Evolutionary conservation across 2,888 invertebrate species (phyloP).

Genomic region (Trilocha varians): DNA sequence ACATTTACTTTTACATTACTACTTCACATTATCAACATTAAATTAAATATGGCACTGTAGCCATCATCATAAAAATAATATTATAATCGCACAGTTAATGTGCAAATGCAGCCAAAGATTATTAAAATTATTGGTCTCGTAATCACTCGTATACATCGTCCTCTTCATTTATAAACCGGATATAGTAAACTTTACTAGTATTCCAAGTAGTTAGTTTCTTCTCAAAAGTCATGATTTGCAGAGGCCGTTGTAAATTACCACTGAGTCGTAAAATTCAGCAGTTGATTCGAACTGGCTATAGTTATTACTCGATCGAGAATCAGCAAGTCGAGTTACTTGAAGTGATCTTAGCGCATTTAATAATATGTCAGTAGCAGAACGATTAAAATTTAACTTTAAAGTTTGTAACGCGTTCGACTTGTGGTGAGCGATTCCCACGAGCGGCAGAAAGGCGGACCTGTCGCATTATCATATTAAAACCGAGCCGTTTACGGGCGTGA

Average conservation of each 20-base stretch:
- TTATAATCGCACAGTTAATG: slow-evolving; percentile 3
- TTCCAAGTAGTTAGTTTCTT: slow-evolving; percentile 21
- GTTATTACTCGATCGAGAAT: slow-evolving; percentile 28
- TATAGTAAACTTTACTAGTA: slow-evolving; percentile 24
- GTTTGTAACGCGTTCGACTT: slow-evolving; percentile 22
- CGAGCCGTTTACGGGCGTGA: slow-evolving; percentile 29
- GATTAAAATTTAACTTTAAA: slow-evolving; percentile 29
- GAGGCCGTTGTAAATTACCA: slow-evolving; percentile 16
- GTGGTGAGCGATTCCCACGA: slow-evolving; percentile 34
- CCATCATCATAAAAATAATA: slow-evolving; percentile 7
- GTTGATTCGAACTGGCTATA: slow-evolving; percentile 23
- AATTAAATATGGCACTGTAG: too few species aligned
- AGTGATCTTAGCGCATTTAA: slow-evolving; percentile 25
- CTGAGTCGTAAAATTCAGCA: slow-evolving; percentile 35
- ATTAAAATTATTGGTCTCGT: background rate
- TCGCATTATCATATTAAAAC: slow-evolving; percentile 43
- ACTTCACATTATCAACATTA: too few species aligned
- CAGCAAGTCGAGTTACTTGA: slow-evolving; percentile 24
- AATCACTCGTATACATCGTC: slow-evolving; percentile 5
- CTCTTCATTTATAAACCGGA: slow-evolving; percentile 38
- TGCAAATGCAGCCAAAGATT: slow-evolving; percentile 11
- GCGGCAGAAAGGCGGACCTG: slow-evolving; percentile 28
- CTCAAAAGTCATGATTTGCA: slow-evolving; percentile 22
- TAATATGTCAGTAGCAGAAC: slow-evolving; percentile 21
- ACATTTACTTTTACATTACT: too few species aligned